Base-by-base conservation (phyloP, 2,113 vertebrate genomes). In the Mustelus asterias region DNA sequence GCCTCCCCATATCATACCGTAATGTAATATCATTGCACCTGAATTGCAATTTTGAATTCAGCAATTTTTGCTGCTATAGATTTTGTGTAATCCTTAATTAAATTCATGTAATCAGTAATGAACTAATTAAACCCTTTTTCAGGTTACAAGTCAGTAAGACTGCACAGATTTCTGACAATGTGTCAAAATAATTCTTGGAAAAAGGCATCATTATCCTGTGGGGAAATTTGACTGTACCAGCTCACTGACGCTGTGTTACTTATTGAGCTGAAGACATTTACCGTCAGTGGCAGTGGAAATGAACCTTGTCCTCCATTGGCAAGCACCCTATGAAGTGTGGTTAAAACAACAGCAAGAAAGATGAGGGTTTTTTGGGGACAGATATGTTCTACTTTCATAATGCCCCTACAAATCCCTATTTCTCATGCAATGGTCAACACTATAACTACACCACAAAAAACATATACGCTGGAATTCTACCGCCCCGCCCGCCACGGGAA, bases 351-450 rank as follows among this genome's bases (percentile, higher is more conserved):
- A 94, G n/a, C 90, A 94, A 94, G 92, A 94, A 94, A 69, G 37
- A 70, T 94, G 14, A 94, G 92, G 92, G 92, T 69, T 94, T 94
- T 94, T 94, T 94, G 92, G 88, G 92, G 92, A 69, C 92, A 94
- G 92, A 67, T 94, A 14, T 94, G 92, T 94, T 94, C 65, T 94
- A 69, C 10, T 69, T 94, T 94, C 92, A 94, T 94, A 94, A 94
- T 94, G 92, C 92, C 92, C 92, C 92, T 94, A 41, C 60, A 94
- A 94, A 94, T 94, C 92, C 92, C 92, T 94, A 94, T 94, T 94
- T 94, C 63, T 94, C 92, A 41, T 94, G 92, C 63, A 69, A 69
- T 69, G 63, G 63, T 94, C 92, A 69, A 94, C 92, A 44, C n/a
- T 37, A 94, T 69, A 41, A 58, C 63, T 29, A 41, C 18, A 69